These are phyloP conservation scores for Apogon talboti DNA, from an alignment of 2,797 vertebrate genomes.

Conservation along the genomic window DNA sequence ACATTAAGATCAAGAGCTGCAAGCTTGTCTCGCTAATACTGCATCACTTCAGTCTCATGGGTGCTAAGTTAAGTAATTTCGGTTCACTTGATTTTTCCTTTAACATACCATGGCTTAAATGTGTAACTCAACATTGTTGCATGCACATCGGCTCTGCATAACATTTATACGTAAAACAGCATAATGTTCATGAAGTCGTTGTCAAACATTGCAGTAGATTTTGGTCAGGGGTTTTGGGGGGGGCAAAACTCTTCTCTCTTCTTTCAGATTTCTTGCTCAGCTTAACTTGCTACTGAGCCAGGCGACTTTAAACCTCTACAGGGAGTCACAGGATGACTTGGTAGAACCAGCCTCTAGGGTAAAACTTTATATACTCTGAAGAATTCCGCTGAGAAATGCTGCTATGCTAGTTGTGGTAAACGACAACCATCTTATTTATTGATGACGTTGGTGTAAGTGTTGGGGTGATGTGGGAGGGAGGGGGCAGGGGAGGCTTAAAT, in stretches of 20 bases:
- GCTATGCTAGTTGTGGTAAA: conserved; percentile 44
- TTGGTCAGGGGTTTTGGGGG: conserved; percentile 48
- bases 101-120: conserved; percentile 78
- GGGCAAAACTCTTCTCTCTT: conserved; percentile 78
- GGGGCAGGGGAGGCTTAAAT: conserved; percentile 64
- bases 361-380: conserved; percentile 41
- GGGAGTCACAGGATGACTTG: conserved; percentile 69
- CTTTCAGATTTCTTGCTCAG: conserved; percentile 80
- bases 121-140: conserved; percentile 77
- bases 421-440: background rate
- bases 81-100: conserved; percentile 76
- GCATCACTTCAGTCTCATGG: conserved; percentile 84
- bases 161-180: conserved; percentile 69
- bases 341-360: conserved; percentile 60
- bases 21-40: conserved; percentile 85
- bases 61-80: conserved; percentile 85
- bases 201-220: conserved; percentile 69
- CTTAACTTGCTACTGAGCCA: conserved; percentile 69
- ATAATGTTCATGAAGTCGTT: conserved; percentile 64
- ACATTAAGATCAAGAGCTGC: conserved; percentile 83
- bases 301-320: conserved; percentile 55
- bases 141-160: conserved; percentile 84
- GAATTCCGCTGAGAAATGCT: conserved; percentile 39
- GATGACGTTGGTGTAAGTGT: conserved; percentile 17
- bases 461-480: conserved; percentile 11